These are phyloP conservation scores for Scelioninae gen. 1 DNA, from an alignment of 2,888 invertebrate species.

Conservation along the genomic window DNA sequence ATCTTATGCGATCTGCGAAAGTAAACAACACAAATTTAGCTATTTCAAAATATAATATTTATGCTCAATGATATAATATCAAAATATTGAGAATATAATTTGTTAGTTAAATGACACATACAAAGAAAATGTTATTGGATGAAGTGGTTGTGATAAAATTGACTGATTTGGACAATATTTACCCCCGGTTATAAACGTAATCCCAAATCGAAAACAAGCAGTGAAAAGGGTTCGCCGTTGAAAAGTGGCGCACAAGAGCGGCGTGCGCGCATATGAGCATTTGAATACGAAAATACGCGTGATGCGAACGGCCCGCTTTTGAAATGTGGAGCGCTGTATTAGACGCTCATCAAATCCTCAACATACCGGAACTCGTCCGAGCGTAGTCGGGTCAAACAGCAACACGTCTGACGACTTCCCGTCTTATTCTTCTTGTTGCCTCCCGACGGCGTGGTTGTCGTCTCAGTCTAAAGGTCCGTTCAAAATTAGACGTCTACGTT, in stretches of 20 bases:
- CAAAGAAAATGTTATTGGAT: no score
- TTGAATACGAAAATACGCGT: conserved; percentile 51
- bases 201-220: no score
- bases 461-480: conserved; percentile 60
- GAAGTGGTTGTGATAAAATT: no score
- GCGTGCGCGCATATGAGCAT: conserved; percentile 13
- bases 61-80: no score
- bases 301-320: conserved; percentile 41
- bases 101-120: no score
- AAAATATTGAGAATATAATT: no score
- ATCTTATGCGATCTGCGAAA: no score
- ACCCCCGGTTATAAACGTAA: no score
- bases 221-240: background rate
- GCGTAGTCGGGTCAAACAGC: conserved; percentile 53
- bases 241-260: conserved; percentile 5
- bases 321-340: conserved; percentile 62
- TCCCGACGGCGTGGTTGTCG: conserved; percentile 25
- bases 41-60: no score
- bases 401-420: conserved; percentile 40
- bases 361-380: conserved; percentile 63
- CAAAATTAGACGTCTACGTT: conserved; percentile 62
- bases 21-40: no score
- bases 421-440: conserved; percentile 49
- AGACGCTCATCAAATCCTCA: conserved; percentile 64
- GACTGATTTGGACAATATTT: no score